Percentiles rank a stretch among this genome's conserved stretches.
These are phyloP conservation scores for Nycteola revayana DNA, from an alignment of 2,888 invertebrate genomes.

Conservation along the genomic window DNA sequence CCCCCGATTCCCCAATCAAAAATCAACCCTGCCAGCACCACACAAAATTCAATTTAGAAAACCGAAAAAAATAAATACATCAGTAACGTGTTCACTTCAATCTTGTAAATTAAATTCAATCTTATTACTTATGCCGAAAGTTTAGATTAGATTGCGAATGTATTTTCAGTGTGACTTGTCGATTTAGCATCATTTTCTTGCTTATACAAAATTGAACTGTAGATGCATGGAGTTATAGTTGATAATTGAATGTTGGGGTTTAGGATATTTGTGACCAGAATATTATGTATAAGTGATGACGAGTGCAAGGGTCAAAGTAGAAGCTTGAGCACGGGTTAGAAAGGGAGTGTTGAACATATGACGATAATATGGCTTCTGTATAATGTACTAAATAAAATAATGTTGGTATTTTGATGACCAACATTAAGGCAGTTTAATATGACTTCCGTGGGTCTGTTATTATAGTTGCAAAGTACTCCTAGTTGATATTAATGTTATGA, in stretches of 20 bases:
- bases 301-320: slow-evolving; percentile 37
- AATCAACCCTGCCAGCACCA: not conserved
- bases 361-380: slow-evolving; percentile 21
- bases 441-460: slow-evolving; percentile 15
- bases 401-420: slow-evolving; percentile 26
- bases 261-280: slow-evolving; percentile 33
- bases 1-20: slow-evolving; percentile 3
- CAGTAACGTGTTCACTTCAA: slow-evolving; percentile 10
- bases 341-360: slow-evolving; percentile 30
- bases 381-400: slow-evolving; percentile 26
- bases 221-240: not conserved
- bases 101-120: slow-evolving; percentile 21
- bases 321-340: slow-evolving; percentile 19
- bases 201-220: slow-evolving; percentile 13
- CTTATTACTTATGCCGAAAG: slow-evolving; percentile 24
- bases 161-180: slow-evolving; percentile 21
- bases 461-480: no score
- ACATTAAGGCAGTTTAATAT: slow-evolving; percentile 14
- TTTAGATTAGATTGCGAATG: slow-evolving; percentile 19
- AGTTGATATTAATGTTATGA: no score
- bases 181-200: slow-evolving; percentile 23
- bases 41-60: slow-evolving; percentile 7
- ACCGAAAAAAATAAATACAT: slow-evolving; percentile 13
- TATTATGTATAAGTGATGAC: slow-evolving; percentile 39
- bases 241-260: slow-evolving; percentile 5